These are phyloP conservation scores for Brachyistius frenatus DNA, from an alignment of 2,113 vertebrate species.

Conservation along the genomic window DNA sequence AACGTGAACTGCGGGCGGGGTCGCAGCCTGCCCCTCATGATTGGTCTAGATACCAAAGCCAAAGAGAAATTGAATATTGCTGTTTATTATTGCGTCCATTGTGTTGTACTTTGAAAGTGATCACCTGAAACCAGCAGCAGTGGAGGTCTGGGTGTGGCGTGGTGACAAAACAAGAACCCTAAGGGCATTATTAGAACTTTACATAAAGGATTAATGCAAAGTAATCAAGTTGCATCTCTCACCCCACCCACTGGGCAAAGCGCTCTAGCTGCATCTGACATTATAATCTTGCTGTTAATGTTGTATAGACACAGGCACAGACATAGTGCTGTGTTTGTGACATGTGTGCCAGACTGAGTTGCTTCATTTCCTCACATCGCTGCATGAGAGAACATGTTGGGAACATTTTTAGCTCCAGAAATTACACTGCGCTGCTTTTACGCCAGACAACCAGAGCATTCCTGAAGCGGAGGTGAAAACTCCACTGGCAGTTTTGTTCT, in stretches of 20 bases:
- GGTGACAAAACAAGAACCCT: conserved; percentile 11
- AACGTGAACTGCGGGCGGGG: conserved; percentile 9
- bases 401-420: conserved; percentile 15
- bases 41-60: neutral
- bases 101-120: conserved; percentile 15
- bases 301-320: neutral
- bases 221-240: neutral
- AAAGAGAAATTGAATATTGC: neutral
- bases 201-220: too few species aligned
- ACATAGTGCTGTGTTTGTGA: neutral
- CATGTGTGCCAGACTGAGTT: neutral
- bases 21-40: neutral
- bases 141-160: conserved; percentile 31
- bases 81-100: conserved; percentile 21
- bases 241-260: conserved; percentile 1
- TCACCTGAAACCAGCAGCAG: neutral
- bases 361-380: neutral
- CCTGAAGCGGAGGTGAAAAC: neutral
- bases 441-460: conserved; percentile 28
- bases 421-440: conserved; percentile 22
- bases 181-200: neutral
- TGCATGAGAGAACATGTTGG: conserved; percentile 45
- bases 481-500: neutral
- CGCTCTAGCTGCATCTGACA: neutral
- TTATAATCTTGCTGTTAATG: neutral